Evolutionary conservation across 2,113 vertebrate genomes (phyloP), one percentile per base, ranked within the genome.

Genomic region (Pseudorectes ferrugineus): DNA sequence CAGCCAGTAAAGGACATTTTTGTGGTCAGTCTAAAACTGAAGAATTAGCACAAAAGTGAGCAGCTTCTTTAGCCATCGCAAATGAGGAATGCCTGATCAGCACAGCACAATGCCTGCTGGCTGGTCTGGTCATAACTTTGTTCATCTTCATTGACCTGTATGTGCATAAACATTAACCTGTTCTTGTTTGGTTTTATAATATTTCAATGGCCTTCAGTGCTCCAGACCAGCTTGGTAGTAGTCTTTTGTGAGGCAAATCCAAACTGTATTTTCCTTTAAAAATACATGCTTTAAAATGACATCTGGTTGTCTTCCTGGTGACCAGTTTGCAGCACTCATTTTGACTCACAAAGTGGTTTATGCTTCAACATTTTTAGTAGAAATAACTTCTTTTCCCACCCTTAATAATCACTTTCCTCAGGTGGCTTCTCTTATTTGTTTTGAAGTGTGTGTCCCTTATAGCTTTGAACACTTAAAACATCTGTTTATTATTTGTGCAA

Each of bases 401-500:
- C 6, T 9, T 48, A 45, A 52, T 51, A 89, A 72, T 82, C 17
- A 20, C 28, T 90, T 94, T 75, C 21, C 35, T 88, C 57, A 89
- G 78, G 63, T 95, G 77, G 29, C 67, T 93, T 59, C 42, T 82
- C 31, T 6, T 46, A 0, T n/a, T 94, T 75, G 28, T 85, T 95
- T 58, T 62, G 55, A 87, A 75, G 49, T 49, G 33, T 35, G 17
- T 82, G 38, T 54, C 49, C 38, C 10, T 76, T 82, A 23, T 2
- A 79, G 40, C 77, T 94, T 72, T 72, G 55, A 94, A 95, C 35
- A 28, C 54, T 88, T 85, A 38, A 75, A 96, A 83, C 87, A 96
- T 96, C 78, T 94, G 92, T 93, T 88, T 92, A 66, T 95, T 96
- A 93, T 96, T 96, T 93, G 67, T 80, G 78, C 71, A 59, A n/a